Base-by-base conservation (phyloP, 2,797 vertebrate species). In the Melopsittacus undulatus region DNA sequence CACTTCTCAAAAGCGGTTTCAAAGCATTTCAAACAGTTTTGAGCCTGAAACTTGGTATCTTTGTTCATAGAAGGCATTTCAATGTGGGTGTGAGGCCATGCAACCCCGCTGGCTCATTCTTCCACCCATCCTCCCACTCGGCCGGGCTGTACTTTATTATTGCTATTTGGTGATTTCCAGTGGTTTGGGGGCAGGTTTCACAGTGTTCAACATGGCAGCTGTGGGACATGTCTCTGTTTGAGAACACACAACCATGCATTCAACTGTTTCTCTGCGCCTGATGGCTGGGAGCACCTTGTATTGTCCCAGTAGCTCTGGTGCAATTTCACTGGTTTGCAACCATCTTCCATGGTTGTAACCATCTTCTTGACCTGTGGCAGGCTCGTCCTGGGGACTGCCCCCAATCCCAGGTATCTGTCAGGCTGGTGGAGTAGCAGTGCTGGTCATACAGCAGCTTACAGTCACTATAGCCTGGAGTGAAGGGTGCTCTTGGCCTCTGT, bases 401-500 rank as follows among this genome's bases (percentile, higher is more conserved):
- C 12, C 45, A 24, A 32, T 11, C 59, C 59, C 7, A 11, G 72
- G n/a, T 32, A 10, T 20, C 13, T 10, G 5, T 7, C 45, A 52
- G 72, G 42, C 45, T 84, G 61, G 30, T 22, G 54, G 23, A 46
- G 30, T 11, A 77, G 69, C 48, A 46, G 21, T 7, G 40, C 40
- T n/a, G 74, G 73, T 54, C 22, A 2, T 20, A 64, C 32, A 62
- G 57, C 34, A 61, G 46, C 27, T 8, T 32, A 11, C 5, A 13
- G 40, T 26, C 8, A 2, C 27, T 0, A 0, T 24, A 62, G 78
- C 20, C 68, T 0, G 1, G 49, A 62, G 57, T 7, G 2, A 36
- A 26, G 52, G 16, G 42, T 11, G 40, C 2, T 76, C 23, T 29
- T 72, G 48, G 30, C 23, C 32, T n/a, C 49, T 61, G 9, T 7